phyloP scores from a whole-genome alignment of 2,113 vertebrate species.

The Scomber colias region DNA sequence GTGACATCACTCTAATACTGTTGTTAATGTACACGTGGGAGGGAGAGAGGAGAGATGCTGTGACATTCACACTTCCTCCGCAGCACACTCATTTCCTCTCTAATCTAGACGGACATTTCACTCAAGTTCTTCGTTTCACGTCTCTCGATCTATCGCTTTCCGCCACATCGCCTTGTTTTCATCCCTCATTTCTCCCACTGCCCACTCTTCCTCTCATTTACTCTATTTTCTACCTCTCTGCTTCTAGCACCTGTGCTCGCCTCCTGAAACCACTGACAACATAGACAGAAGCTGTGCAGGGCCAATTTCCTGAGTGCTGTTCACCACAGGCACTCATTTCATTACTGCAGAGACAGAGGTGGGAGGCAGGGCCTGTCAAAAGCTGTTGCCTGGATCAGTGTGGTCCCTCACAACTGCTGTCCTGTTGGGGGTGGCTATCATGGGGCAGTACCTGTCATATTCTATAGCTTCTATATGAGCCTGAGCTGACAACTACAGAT shows the following conservation, averaged over 20 bases:
- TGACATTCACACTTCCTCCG: slow-evolving; percentile 54
- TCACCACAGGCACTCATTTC: slow-evolving; percentile 68
- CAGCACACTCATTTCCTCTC: slow-evolving; percentile 18
- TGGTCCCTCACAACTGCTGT: slow-evolving; percentile 52
- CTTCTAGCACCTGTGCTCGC: slow-evolving; percentile 48
- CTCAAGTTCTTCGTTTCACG: slow-evolving; percentile 7
- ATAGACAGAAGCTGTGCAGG: slow-evolving; percentile 44
- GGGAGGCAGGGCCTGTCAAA: slow-evolving; percentile 60
- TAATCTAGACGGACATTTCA: slow-evolving; percentile 43
- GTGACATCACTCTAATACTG: slow-evolving; percentile 42
- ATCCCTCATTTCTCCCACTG: slow-evolving; percentile 13
- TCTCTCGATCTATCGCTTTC: slow-evolving; percentile 26
- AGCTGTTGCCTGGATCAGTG: slow-evolving; percentile 60
- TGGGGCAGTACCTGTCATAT: slow-evolving; percentile 56
- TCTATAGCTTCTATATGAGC: slow-evolving; percentile 65
- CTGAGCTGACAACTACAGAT: slow-evolving; percentile 60
- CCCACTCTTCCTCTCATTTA: neutral
- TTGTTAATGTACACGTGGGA: slow-evolving; percentile 10
- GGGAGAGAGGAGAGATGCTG: slow-evolving; percentile 6
- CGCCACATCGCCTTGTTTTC: slow-evolving; percentile 19
- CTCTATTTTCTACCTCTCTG: slow-evolving; percentile 10
- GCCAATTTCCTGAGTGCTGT: slow-evolving; percentile 77
- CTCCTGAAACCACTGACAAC: slow-evolving; percentile 59
- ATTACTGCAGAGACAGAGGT: slow-evolving; percentile 69
- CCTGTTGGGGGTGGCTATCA: slow-evolving; percentile 4